phyloP scores from a whole-genome alignment of 2,888 invertebrate species.

The Ormyrus thymus region DNA sequence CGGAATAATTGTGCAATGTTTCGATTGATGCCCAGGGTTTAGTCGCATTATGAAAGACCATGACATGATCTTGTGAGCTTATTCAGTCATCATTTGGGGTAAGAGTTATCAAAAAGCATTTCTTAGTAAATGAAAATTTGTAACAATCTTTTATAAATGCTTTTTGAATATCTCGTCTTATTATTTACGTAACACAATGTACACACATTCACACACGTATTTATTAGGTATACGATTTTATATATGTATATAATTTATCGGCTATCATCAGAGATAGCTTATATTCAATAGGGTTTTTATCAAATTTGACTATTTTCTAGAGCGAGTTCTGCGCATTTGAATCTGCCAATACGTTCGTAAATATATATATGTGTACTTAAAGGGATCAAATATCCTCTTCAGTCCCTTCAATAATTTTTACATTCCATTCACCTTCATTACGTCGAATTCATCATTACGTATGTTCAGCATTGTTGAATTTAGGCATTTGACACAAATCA shows the following conservation, averaged over 20 bases:
- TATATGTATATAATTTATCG: too few species aligned
- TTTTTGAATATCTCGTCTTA: slow-evolving; percentile 24
- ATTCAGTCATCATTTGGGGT: neutral
- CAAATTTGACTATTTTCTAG: too few species aligned
- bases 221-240: neutral
- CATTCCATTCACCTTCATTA: neutral
- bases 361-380: neutral
- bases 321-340: too few species aligned
- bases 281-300: too few species aligned
- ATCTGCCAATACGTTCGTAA: too few species aligned
- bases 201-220: too few species aligned
- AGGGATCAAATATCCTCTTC: neutral
- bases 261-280: too few species aligned
- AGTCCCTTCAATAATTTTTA: slow-evolving; percentile 12
- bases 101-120: slow-evolving; percentile 15
- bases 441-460: too few species aligned
- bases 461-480: too few species aligned
- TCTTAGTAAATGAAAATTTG: neutral
- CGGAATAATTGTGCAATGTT: slow-evolving; percentile 8
- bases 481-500: too few species aligned
- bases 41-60: slow-evolving; percentile 51
- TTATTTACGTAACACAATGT: neutral
- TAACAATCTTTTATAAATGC: neutral
- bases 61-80: neutral
- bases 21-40: slow-evolving; percentile 72